A percentile compares a stretch with the other conserved stretches of the same genome.
Conservation (phyloP, 1,140 invertebrate species). For the Ostrea edulis region DNA sequence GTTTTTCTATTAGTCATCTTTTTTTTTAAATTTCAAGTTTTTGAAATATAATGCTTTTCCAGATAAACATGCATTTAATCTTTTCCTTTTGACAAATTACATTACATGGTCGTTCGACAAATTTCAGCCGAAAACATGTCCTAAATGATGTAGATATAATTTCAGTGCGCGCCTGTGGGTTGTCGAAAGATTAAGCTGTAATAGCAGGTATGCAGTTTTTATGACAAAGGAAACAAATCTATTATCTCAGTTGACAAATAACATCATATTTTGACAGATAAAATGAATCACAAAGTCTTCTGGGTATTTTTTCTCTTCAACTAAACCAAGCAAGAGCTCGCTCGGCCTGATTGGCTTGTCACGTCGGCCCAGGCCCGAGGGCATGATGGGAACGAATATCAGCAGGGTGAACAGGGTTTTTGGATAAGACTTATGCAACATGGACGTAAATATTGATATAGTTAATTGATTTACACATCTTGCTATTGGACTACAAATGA, state of each 20-base stretch:
- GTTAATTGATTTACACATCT: conserved; percentile 10
- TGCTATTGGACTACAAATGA: neutral
- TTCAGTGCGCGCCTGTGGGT: conserved; percentile 11
- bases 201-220: conserved; percentile 6
- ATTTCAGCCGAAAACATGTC: conserved; percentile 24
- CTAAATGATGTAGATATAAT: conserved; percentile 19
- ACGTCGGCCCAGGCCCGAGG: conserved; percentile 4
- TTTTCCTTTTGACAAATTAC: conserved; percentile 37
- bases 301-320: conserved; percentile 17
- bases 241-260: conserved; percentile 24
- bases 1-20: neutral
- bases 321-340: neutral
- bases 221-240: conserved; percentile 37
- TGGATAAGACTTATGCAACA: neutral
- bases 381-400: neutral
- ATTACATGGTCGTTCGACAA: conserved; percentile 28
- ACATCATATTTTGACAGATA: conserved; percentile 39
- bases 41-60: neutral
- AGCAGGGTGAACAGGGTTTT: neutral
- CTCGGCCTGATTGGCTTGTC: conserved; percentile 16
- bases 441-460: conserved; percentile 5
- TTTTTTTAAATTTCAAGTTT: neutral
- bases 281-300: neutral
- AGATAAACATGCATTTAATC: conserved; percentile 26
- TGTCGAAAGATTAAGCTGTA: conserved; percentile 9